These are phyloP conservation scores for Prunella strophiata DNA, from an alignment of 2,797 vertebrate genomes.

Conservation along the genomic window DNA sequence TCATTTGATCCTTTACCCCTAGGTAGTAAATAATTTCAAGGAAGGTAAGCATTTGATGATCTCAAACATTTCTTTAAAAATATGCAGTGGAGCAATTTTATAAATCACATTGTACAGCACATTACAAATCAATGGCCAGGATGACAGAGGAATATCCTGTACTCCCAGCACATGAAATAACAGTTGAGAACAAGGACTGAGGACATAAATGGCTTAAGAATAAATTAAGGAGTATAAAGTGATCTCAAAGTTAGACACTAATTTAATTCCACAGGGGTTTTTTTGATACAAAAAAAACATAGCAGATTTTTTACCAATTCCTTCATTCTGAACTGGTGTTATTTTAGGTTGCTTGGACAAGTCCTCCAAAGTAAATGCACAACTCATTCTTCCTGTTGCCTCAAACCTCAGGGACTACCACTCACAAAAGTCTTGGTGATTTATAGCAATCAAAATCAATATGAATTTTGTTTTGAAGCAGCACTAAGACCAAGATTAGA, in stretches of 20 bases:
- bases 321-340: background rate
- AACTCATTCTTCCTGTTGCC: background rate
- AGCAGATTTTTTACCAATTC: background rate
- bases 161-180: background rate
- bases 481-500: background rate
- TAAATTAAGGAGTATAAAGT: background rate
- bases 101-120: background rate
- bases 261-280: background rate
- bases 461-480: background rate
- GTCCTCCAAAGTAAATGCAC: background rate
- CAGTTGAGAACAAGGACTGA: background rate
- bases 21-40: background rate
- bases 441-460: background rate
- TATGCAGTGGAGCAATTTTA: background rate
- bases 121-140: slow-evolving; percentile 6
- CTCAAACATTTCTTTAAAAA: background rate
- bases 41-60: background rate
- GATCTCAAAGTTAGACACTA: background rate
- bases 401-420: background rate
- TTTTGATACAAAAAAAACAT: background rate
- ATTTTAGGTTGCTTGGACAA: background rate
- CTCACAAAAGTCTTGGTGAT: background rate
- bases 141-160: background rate
- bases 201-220: background rate
- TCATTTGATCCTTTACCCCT: background rate